phyloP scores from a whole-genome alignment of 2,888 invertebrate species.

The Microchrysa polita region DNA sequence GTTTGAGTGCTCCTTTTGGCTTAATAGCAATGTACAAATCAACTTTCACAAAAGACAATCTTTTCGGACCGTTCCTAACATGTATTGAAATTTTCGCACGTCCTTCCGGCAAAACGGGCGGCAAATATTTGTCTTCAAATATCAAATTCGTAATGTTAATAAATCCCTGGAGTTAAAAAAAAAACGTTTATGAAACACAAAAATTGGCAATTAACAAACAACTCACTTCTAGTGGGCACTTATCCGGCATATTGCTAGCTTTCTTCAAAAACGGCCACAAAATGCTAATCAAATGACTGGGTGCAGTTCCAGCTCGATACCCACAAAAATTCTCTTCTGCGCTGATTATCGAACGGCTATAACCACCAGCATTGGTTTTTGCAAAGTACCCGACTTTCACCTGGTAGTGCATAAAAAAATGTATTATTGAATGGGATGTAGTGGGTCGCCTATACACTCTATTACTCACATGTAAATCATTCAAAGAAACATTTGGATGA shows the following conservation, averaged over 20 bases:
- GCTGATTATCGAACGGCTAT: not conserved
- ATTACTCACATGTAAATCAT: constrained; percentile 7
- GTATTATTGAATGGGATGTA: no score
- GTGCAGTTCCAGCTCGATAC: not conserved
- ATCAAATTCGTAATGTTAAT: constrained; percentile 2
- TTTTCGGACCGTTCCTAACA: constrained; percentile 5
- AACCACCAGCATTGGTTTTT: not conserved
- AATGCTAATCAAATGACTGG: not conserved
- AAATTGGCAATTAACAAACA: not conserved
- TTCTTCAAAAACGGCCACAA: constrained; percentile 4
- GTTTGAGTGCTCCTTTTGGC: constrained; percentile 17
- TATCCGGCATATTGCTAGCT: constrained; percentile 5
- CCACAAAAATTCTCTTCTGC: constrained; percentile 13
- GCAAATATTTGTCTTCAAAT: constrained; percentile 18
- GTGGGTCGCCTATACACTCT: not conserved
- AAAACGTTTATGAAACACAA: not conserved
- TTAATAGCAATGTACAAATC: constrained; percentile 3
- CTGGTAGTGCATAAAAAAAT: not conserved
- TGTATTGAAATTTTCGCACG: not conserved
- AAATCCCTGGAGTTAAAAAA: constrained; percentile 1
- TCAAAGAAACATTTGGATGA: not conserved
- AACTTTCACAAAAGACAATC: constrained; percentile 3
- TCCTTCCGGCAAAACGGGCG: constrained; percentile 28
- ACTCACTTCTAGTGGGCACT: constrained; percentile 4
- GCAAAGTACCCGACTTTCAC: not conserved